Evolutionary conservation across 2,113 vertebrate species (phyloP), one percentile per base, ranked within the genome.

Genomic region (Xyrauchen texanus): DNA sequence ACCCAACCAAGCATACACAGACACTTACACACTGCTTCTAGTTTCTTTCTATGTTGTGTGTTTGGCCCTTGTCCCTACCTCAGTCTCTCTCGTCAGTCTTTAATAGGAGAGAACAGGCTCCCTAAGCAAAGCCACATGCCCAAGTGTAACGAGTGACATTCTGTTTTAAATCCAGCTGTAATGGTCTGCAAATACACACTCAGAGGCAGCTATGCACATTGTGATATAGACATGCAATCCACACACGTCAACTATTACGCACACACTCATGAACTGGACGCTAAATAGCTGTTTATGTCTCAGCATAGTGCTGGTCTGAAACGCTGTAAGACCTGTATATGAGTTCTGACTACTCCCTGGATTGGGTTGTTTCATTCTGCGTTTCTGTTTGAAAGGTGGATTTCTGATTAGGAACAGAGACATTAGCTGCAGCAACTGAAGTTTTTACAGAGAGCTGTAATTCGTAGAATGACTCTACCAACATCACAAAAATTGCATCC

Each of bases 71-170:
- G 58, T 55, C 12, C 68, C 51, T 73, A 68, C 69, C 81, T 49
- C 67, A n/a, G 60, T 78, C 69, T 78, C 76, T 71, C 68, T 80
- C 34, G 21, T 80, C 76, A 21, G 61, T 78, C 64, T 85, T 66
- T 85, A 85, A 85, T 83, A 83, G 81, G 69, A 91, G 84, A 81
- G 87, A 91, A 90, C 88, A 87, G 81, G 72, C 83, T 84, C 76
- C 88, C 82, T 90, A 92, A 93, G 88, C 88, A 88, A 86, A 91
- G 89, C 91, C 90, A 92, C 90, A 91, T 92, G 91, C 83, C 70
- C 69, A 52, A 75, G 42, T 81, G 83, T 90, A 90, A 90, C 89
- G 90, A 92, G 84, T 91, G 90, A 91, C 90, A 89, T 91, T 89
- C 89, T 90, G 91, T 91, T 92, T 92, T 88, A 89, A 88, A 92